phyloP scores from a whole-genome alignment of 2,888 invertebrate genomes.

The Epinotia bilunana region DNA sequence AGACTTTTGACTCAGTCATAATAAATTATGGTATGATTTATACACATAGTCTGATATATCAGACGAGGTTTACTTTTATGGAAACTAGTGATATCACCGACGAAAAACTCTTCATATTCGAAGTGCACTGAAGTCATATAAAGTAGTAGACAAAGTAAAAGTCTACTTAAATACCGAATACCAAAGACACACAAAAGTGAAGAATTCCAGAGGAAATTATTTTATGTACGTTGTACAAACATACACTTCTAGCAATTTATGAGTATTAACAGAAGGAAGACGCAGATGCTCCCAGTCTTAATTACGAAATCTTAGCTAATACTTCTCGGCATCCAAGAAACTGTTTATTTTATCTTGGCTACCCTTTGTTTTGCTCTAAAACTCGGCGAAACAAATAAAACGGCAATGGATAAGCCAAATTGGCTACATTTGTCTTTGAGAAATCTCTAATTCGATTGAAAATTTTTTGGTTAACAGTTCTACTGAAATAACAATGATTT shows the following conservation, averaged over 20 bases:
- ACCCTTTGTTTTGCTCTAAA: slow-evolving; percentile 71
- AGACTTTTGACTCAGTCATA: no score
- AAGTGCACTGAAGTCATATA: no score
- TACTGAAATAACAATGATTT: slow-evolving; percentile 7
- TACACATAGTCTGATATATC: no score
- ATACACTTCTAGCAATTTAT: slow-evolving; percentile 39
- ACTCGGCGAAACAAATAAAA: slow-evolving; percentile 60
- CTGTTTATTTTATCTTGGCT: slow-evolving; percentile 72
- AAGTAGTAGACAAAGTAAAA: no score
- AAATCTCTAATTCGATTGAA: slow-evolving; percentile 30
- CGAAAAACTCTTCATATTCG: not conserved
- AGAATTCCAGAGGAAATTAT: slow-evolving; percentile 24
- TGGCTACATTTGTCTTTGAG: slow-evolving; percentile 49
- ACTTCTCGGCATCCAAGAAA: slow-evolving; percentile 60
- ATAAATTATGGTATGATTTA: no score
- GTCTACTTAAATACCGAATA: not conserved
- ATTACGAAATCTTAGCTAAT: slow-evolving; percentile 58
- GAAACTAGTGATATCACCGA: not conserved
- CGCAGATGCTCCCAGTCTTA: slow-evolving; percentile 57
- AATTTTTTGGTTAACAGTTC: slow-evolving; percentile 11
- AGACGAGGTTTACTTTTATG: not conserved
- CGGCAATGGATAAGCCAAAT: slow-evolving; percentile 71
- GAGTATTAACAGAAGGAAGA: slow-evolving; percentile 48
- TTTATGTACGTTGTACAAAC: slow-evolving; percentile 28
- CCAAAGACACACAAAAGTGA: not conserved